Conservation (phyloP, 2,888 invertebrate genomes). For the Hetaerina titia region DNA sequence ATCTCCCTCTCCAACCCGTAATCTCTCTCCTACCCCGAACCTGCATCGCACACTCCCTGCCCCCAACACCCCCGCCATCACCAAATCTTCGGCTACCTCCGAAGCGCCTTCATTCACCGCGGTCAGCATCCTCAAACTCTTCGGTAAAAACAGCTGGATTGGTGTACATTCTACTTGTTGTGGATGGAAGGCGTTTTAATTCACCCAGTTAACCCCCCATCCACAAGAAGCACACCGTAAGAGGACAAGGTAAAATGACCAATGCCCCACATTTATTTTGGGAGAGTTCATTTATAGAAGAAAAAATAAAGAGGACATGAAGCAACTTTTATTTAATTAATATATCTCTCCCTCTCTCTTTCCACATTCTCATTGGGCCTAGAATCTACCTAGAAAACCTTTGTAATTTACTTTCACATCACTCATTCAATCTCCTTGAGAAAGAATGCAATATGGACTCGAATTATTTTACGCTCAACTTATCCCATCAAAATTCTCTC, state of each 20-base stretch:
- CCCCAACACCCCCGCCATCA: neutral
- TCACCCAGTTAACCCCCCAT: neutral
- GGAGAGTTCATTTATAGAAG: too few species aligned
- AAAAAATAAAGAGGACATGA: too few species aligned
- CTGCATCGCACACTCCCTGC: neutral
- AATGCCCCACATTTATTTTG: too few species aligned
- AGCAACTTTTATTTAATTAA: too few species aligned
- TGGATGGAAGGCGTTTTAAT: neutral
- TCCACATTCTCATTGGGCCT: neutral
- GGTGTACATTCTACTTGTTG: neutral
- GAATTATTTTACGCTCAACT: neutral
- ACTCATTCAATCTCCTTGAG: neutral
- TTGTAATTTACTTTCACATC: neutral
- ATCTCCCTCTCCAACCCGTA: neutral
- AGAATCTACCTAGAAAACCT: neutral
- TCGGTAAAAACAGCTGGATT: neutral
- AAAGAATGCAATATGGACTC: neutral
- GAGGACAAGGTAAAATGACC: neutral
- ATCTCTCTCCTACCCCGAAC: neutral
- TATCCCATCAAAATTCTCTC: neutral
- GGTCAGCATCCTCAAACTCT: neutral
- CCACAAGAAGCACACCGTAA: neutral
- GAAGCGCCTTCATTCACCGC: neutral
- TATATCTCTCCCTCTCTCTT: too few species aligned
- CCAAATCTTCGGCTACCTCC: neutral